Evolutionary conservation across 2,888 invertebrate species (phyloP).

Genomic region (Athalia circularis): DNA sequence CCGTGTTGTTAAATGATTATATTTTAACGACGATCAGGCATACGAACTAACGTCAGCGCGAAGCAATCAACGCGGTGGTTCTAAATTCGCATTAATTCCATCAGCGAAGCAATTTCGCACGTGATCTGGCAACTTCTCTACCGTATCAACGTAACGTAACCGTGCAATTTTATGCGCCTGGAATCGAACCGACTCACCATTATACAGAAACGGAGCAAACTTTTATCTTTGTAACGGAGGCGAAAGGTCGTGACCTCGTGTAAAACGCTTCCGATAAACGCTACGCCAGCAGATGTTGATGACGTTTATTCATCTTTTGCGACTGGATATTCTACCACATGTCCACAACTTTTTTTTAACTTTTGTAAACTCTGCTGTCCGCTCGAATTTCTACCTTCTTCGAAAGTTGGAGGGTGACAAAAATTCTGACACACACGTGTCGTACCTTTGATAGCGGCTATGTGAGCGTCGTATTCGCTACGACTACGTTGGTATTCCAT

Average conservation of each 20-base stretch:
- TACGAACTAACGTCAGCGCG: neutral
- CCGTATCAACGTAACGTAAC: neutral
- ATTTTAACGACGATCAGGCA: neutral
- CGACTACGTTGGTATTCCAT: constrained; percentile 86
- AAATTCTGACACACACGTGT: neutral
- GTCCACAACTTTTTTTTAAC: too few species aligned
- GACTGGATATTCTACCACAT: neutral
- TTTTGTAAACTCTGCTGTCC: too few species aligned
- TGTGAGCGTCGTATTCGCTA: constrained; percentile 91
- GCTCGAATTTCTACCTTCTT: too few species aligned
- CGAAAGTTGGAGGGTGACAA: too few species aligned
- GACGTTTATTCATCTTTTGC: neutral
- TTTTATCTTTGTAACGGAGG: neutral
- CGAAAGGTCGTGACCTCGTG: neutral
- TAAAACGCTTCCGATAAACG: neutral
- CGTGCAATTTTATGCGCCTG: constrained; percentile 12
- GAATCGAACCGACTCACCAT: constrained; percentile 11
- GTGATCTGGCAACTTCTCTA: neutral
- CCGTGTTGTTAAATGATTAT: neutral
- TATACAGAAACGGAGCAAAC: neutral
- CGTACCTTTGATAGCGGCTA: constrained; percentile 90
- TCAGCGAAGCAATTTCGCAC: neutral
- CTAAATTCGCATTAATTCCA: too few species aligned
- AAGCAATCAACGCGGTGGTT: too few species aligned
- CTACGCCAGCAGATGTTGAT: neutral